Evolutionary conservation across 2,113 vertebrate genomes (phyloP).

Genomic region (Ginglymostoma cirratum): DNA sequence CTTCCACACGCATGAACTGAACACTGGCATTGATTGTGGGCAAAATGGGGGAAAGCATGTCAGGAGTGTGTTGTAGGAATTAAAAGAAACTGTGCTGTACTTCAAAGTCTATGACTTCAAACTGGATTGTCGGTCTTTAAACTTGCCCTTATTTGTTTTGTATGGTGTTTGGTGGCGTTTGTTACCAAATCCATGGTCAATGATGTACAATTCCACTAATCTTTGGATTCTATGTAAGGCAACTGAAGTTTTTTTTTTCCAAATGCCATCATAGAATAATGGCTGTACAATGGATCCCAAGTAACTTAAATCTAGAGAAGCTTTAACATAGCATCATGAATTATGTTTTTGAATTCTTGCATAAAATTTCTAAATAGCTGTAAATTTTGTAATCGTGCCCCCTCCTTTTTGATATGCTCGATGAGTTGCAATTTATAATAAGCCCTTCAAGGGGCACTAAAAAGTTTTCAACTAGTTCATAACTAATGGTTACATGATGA

Average conservation of each 20-base stretch:
- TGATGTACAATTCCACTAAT: background rate
- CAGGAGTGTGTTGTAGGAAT: slow-evolving; percentile 4
- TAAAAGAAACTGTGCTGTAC: background rate
- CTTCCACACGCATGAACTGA: background rate
- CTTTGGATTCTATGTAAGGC: slow-evolving; percentile 10
- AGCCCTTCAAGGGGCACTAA: background rate
- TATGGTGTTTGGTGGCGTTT: background rate
- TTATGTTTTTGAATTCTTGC: background rate
- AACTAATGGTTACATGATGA: background rate
- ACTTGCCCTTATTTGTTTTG: background rate
- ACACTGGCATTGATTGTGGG: background rate
- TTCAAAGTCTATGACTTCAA: background rate
- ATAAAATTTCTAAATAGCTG: background rate
- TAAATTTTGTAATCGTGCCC: background rate
- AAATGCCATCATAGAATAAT: background rate
- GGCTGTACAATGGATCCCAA: background rate
- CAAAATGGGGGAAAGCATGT: slow-evolving; percentile 7
- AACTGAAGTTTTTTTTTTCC: background rate
- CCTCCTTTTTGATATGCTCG: background rate
- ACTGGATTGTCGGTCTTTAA: background rate
- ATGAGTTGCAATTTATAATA: background rate
- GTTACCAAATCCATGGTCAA: slow-evolving; percentile 1
- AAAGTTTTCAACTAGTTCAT: background rate
- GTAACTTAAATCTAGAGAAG: background rate
- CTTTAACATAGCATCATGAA: background rate